These are phyloP conservation scores for Cancer borealis DNA, from an alignment of 2,888 invertebrate species.

Conservation along the genomic window DNA sequence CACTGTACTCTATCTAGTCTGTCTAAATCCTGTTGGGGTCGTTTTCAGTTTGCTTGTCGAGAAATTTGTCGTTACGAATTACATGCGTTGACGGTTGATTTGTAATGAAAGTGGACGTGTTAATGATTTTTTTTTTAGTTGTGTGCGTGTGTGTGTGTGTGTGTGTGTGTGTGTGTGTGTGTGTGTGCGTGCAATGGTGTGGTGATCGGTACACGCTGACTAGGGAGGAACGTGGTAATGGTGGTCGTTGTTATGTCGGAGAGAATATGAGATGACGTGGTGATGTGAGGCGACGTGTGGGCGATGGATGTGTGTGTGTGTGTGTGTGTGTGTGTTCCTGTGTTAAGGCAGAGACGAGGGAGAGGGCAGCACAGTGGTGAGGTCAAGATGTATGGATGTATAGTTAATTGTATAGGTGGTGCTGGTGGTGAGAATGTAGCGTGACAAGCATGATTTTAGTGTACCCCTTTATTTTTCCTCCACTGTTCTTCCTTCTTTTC, in stretches of 20 bases:
- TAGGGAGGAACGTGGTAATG: not conserved
- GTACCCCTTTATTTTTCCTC: not conserved
- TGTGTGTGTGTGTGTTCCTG: too few relatives aligned
- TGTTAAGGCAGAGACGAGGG: not conserved
- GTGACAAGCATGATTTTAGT: not conserved
- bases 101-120: not conserved
- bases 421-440: not conserved
- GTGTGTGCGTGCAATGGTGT: not conserved
- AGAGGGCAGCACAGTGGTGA: not conserved
- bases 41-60: not conserved
- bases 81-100: not conserved
- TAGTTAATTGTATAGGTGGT: not conserved
- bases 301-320: too few relatives aligned
- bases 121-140: not conserved
- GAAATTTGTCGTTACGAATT: not conserved
- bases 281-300: not conserved
- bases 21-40: not conserved
- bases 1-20: not conserved
- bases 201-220: not conserved
- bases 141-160: slow-evolving; percentile 9
- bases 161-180: not conserved
- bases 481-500: not conserved
- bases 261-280: not conserved
- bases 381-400: not conserved
- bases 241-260: not conserved